Percentiles rank a stretch among this genome's conserved stretches.
Conservation (phyloP, 1,140 invertebrate species). For the Chelonus insularis region DNA sequence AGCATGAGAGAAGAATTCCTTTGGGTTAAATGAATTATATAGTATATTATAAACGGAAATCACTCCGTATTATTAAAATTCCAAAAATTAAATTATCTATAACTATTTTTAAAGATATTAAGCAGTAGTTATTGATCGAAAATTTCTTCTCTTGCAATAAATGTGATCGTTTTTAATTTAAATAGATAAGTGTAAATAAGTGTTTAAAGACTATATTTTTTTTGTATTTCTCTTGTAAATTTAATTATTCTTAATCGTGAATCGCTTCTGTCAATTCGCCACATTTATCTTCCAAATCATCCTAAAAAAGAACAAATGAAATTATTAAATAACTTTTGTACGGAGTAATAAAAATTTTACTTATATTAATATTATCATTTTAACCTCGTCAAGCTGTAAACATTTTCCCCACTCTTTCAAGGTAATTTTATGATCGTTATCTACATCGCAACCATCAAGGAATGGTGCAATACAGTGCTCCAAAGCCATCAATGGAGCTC, state of each 20-base stretch:
- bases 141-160: no score
- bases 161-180: no score
- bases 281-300: slow-evolving; percentile 65
- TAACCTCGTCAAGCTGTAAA: slow-evolving; percentile 77
- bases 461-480: slow-evolving; percentile 97
- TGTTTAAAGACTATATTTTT: no score
- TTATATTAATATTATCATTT: not conserved
- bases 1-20: no score
- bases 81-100: no score
- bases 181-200: no score
- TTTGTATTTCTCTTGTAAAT: no score
- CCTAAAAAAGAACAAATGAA: slow-evolving; percentile 52
- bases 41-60: no score
- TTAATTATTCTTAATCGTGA: slow-evolving; percentile 1
- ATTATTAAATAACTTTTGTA: not conserved
- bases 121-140: no score
- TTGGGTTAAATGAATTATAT: no score
- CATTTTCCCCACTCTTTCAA: slow-evolving; percentile 91
- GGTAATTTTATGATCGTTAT: slow-evolving; percentile 87
- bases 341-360: slow-evolving; percentile 10
- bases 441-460: slow-evolving; percentile 82
- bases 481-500: slow-evolving; percentile 86
- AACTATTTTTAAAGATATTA: no score
- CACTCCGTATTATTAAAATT: no score
- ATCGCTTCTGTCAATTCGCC: slow-evolving; percentile 59